Base-by-base conservation (phyloP, 2,797 vertebrate genomes). In the Denticeps clupeoides region DNA sequence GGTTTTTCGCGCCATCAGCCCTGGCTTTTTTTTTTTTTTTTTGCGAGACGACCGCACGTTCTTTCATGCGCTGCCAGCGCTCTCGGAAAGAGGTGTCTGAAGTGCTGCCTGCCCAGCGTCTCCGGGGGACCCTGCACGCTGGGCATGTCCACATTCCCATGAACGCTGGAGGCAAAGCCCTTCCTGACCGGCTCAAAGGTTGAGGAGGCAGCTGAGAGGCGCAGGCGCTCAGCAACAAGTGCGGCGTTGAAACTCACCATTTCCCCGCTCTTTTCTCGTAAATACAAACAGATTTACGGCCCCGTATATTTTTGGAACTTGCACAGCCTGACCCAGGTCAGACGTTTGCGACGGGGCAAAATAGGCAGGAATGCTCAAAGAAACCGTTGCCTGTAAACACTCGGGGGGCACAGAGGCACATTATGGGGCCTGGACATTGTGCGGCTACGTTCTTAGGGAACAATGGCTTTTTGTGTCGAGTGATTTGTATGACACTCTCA, bases 1-100 rank as follows among this genome's bases (percentile, higher is more conserved):
- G n/a, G n/a, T n/a, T n/a, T n/a, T n/a, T 11, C 35, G 11, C 21
- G 9, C 16, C 18, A 38, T 38, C 38, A 38, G 38, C 38, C 16
- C 9, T 38, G 18, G 16, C 35, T 38, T 38, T n/a, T n/a, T n/a
- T n/a, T n/a, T n/a, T n/a, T n/a, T n/a, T n/a, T n/a, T n/a, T n/a
- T 38, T 35, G 19, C 9, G 11, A 21, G 35, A 18, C 38, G 35
- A 38, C 35, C 49, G 3, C 25, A 49, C 21, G 1, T 6, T 37
- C 65, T 74, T 74, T 79, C 61, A 75, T 77, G 68, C 56, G 58
- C 43, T 68, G 71, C 73, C 77, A 74, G 53, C n/a, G 2, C 29
- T 43, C 45, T 67, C 53, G 52, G 13, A 52, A 55, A 63, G 60
- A 46, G 32, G 23, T 21, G 49, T 60, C 54, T 59, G 59, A 54